Conservation (phyloP, 2,797 vertebrate species). For the Hyperoplus lanceolatus region DNA sequence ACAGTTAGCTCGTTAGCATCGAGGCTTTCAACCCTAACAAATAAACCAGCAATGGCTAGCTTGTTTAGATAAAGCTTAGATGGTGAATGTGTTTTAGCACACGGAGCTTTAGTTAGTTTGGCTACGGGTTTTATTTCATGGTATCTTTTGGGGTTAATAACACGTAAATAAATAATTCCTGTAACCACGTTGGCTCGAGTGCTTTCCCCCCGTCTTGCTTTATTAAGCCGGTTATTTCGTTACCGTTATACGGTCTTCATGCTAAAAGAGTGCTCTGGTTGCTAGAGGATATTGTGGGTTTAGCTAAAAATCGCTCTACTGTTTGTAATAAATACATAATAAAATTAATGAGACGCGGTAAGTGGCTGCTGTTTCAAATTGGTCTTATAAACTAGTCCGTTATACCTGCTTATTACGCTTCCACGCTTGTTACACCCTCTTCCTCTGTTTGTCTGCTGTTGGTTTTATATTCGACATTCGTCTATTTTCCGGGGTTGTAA, state of each 20-base stretch:
- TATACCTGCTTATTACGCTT: not conserved
- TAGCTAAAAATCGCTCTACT: not conserved
- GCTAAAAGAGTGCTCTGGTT: conserved; percentile 8
- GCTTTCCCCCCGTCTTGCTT: conserved; percentile 7
- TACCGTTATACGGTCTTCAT: not conserved
- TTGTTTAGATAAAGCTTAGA: conserved; percentile 18
- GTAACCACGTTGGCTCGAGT: conserved; percentile 33
- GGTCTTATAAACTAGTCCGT: not conserved
- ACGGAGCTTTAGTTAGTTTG: fast-evolving
- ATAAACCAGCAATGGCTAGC: conserved; percentile 42
- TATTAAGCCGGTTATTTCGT: conserved; percentile 33
- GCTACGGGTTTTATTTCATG: fast-evolving
- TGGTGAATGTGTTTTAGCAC: not conserved
- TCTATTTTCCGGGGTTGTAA: too few species aligned
- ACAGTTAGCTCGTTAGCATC: conserved; percentile 68
- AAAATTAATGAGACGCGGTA: not conserved
- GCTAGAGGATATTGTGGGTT: not conserved
- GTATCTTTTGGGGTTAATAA: not conserved
- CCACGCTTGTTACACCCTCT: conserved; percentile 27
- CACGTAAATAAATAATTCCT: not conserved
- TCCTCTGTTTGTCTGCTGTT: conserved; percentile 20
- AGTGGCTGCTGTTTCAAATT: not conserved
- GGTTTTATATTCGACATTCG: too few species aligned
- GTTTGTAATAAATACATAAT: not conserved
- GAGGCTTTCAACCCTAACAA: conserved; percentile 52